phyloP scores from a whole-genome alignment of 2,113 vertebrate species.

The Barnardius zonarius region DNA sequence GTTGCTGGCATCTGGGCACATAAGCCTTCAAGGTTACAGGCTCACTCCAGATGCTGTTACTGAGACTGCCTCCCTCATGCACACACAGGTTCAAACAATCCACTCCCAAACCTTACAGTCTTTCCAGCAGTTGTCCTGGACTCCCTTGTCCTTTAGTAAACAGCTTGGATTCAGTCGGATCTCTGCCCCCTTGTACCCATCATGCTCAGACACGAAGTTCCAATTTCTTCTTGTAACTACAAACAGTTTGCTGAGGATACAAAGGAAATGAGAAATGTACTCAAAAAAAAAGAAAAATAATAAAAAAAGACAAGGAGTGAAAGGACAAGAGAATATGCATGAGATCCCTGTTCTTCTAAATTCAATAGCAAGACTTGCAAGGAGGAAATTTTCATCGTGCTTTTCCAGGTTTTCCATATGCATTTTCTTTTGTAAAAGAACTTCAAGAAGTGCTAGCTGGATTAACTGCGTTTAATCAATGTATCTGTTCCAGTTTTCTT shows the following conservation, averaged over 20 bases:
- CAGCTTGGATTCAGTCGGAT: too few species aligned
- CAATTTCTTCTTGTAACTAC: not conserved
- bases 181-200: not conserved
- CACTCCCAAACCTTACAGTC: not conserved
- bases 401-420: not conserved
- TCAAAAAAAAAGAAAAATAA: not conserved
- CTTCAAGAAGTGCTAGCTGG: not conserved
- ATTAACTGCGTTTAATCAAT: conserved; percentile 2
- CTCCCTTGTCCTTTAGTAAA: not conserved
- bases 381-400: not conserved
- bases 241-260: not conserved
- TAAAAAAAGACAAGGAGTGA: not conserved
- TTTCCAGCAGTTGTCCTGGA: not conserved
- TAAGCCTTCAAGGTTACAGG: not conserved
- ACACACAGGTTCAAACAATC: not conserved
- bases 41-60: not conserved
- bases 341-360: not conserved
- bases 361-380: not conserved
- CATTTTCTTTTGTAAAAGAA: not conserved
- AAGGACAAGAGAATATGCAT: not conserved
- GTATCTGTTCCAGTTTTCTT: not conserved
- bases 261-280: not conserved
- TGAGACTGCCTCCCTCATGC: not conserved
- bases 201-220: not conserved
- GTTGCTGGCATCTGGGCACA: too few species aligned